These are phyloP conservation scores for Cottus gobio DNA, from an alignment of 2,113 vertebrate species.

Conservation along the genomic window DNA sequence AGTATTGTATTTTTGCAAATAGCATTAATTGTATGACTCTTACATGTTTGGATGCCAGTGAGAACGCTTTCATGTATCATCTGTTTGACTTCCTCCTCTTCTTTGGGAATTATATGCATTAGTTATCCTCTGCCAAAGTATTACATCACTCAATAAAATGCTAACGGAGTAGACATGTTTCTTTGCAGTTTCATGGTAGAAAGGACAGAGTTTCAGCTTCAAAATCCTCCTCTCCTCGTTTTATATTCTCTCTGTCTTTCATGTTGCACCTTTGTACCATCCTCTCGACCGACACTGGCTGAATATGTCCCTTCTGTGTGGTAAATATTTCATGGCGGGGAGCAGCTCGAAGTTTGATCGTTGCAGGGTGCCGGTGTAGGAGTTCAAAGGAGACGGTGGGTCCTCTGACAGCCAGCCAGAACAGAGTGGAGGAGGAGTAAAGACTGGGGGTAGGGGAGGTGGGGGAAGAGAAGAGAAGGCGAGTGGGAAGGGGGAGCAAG, in stretches of 20 bases:
- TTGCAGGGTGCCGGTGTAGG: slow-evolving; percentile 74
- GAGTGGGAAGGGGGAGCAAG: slow-evolving; percentile 4
- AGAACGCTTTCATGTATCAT: slow-evolving; percentile 34
- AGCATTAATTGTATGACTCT: slow-evolving; percentile 1
- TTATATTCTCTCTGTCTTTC: slow-evolving; percentile 73
- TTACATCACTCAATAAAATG: slow-evolving; percentile 64
- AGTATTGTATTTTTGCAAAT: slow-evolving; percentile 2
- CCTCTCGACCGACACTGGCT: slow-evolving; percentile 65
- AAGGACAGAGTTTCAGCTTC: slow-evolving; percentile 35
- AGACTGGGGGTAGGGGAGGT: slow-evolving; percentile 44
- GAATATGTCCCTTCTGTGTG: slow-evolving; percentile 74
- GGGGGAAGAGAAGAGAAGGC: slow-evolving; percentile 25
- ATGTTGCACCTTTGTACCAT: slow-evolving; percentile 72
- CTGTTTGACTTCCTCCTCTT: slow-evolving; percentile 22
- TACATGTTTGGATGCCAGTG: slow-evolving; percentile 22
- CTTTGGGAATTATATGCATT: slow-evolving; percentile 51
- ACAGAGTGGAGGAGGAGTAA: slow-evolving; percentile 52
- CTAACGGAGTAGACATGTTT: slow-evolving; percentile 49
- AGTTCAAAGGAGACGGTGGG: slow-evolving; percentile 79
- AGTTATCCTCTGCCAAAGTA: slow-evolving; percentile 62
- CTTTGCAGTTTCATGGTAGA: slow-evolving; percentile 28
- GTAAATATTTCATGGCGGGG: slow-evolving; percentile 82
- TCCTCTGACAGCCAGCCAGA: slow-evolving; percentile 73
- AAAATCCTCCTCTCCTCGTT: slow-evolving; percentile 58
- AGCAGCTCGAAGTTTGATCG: slow-evolving; percentile 78